A percentile compares a stretch with the other conserved stretches of the same genome.
phyloP scores from a whole-genome alignment of 2,888 invertebrate species.

The Polymixis lichenea region DNA sequence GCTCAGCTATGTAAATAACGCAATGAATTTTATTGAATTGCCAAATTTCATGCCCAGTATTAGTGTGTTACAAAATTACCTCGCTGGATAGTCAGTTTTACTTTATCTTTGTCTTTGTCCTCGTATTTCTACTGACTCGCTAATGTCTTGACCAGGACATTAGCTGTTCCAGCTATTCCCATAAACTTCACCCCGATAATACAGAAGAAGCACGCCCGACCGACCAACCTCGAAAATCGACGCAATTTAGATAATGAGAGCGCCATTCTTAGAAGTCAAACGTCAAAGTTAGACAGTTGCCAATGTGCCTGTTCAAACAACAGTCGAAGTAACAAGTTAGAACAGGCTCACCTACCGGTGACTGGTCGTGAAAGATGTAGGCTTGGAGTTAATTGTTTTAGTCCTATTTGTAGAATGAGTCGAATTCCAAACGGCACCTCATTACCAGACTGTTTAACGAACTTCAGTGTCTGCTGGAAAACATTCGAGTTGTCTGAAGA shows the following conservation, averaged over 20 bases:
- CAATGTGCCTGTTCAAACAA: conserved; percentile 45
- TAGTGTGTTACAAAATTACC: too few species aligned
- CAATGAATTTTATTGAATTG: too few species aligned
- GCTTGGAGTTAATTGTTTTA: conserved; percentile 48
- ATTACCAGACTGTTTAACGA: conserved; percentile 19
- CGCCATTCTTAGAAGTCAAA: conserved; percentile 40
- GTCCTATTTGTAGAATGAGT: conserved; percentile 21
- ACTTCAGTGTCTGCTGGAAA: conserved; percentile 7
- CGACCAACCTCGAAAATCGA: conserved; percentile 17
- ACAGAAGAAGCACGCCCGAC: background rate
- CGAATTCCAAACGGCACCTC: conserved; percentile 32
- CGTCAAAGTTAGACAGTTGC: conserved; percentile 52
- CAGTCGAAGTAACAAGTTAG: conserved; percentile 37
- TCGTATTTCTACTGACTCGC: background rate
- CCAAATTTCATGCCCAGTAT: too few species aligned
- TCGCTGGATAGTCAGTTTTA: too few species aligned
- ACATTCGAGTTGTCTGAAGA: background rate
- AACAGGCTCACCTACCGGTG: conserved; percentile 1
- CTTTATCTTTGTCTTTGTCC: background rate
- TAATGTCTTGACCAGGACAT: too few species aligned
- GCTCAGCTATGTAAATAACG: too few species aligned
- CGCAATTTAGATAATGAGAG: conserved; percentile 49
- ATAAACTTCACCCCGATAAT: background rate
- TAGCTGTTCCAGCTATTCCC: background rate
- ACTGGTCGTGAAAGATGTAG: conserved; percentile 37